These are phyloP conservation scores for Microtus pennsylvanicus DNA, from an alignment of 2,113 vertebrate species.

Conservation along the genomic window DNA sequence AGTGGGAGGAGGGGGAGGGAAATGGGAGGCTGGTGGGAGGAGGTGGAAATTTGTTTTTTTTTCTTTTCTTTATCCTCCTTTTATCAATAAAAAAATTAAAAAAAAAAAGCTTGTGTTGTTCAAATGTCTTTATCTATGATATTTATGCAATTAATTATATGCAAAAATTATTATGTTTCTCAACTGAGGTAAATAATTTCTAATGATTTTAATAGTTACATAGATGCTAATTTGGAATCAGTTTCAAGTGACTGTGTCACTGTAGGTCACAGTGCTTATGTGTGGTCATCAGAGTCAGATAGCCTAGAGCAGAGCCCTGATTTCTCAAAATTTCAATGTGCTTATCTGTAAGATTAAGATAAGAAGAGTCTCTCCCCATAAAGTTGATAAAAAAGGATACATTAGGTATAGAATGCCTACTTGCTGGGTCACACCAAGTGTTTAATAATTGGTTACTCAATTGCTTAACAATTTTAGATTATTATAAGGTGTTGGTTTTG, in stretches of 20 bases:
- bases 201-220: not conserved
- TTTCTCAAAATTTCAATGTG: not conserved
- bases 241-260: not conserved
- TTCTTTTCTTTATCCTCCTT: too few species aligned
- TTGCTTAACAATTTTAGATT: slow-evolving; percentile 2
- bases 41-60: too few species aligned
- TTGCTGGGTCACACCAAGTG: slow-evolving; percentile 12
- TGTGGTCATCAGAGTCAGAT: not conserved
- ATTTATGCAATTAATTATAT: not conserved
- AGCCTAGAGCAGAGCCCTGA: too few species aligned
- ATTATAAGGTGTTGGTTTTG: slow-evolving; percentile 37
- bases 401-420: not conserved
- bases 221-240: not conserved
- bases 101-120: not conserved
- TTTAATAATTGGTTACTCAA: not conserved
- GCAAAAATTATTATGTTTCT: not conserved
- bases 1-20: too few species aligned
- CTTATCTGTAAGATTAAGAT: not conserved
- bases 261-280: not conserved
- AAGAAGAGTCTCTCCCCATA: not conserved
- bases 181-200: not conserved
- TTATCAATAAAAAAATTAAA: too few species aligned
- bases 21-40: too few species aligned
- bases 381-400: not conserved
- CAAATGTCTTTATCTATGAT: not conserved